A percentile compares a stretch with the other conserved stretches of the same genome.
phyloP scores from a whole-genome alignment of 1,140 invertebrate species.

The Drosophila tropicalis region DNA sequence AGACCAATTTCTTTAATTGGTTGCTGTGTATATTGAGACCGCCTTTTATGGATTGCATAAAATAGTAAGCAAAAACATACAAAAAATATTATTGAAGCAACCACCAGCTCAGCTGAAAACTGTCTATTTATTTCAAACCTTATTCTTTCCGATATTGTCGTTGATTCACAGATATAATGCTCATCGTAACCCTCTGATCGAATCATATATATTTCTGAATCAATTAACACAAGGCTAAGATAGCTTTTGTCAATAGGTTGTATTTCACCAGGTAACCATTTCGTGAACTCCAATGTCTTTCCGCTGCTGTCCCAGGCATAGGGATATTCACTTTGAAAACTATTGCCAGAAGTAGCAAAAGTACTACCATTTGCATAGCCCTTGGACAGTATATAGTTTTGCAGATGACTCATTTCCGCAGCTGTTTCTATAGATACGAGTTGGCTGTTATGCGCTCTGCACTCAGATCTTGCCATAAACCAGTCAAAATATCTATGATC shows the following conservation, averaged over 20 bases:
- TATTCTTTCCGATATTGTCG: background rate
- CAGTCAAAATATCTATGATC: constrained; percentile 29
- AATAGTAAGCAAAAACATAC: background rate
- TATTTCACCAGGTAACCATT: constrained; percentile 30
- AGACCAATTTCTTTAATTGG: background rate
- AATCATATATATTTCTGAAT: constrained; percentile 42
- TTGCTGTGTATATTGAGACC: background rate
- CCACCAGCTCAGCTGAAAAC: background rate
- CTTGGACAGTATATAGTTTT: constrained; percentile 22
- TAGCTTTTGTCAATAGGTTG: background rate
- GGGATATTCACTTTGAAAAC: background rate
- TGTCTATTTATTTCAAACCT: background rate
- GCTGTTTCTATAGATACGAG: constrained; percentile 30
- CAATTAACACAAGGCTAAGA: constrained; percentile 34
- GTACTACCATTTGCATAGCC: constrained; percentile 46
- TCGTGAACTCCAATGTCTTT: constrained; percentile 22
- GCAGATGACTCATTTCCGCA: constrained; percentile 18
- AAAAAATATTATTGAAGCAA: too few species aligned
- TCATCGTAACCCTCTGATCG: constrained; percentile 32
- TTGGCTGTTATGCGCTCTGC: constrained; percentile 17
- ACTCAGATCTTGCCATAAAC: constrained; percentile 40
- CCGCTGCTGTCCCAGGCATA: constrained; percentile 32
- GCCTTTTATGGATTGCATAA: too few species aligned
- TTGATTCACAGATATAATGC: constrained; percentile 52
- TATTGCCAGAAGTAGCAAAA: constrained; percentile 55